Conservation (phyloP, 2,797 vertebrate species). For the Cuculus canorus region DNA sequence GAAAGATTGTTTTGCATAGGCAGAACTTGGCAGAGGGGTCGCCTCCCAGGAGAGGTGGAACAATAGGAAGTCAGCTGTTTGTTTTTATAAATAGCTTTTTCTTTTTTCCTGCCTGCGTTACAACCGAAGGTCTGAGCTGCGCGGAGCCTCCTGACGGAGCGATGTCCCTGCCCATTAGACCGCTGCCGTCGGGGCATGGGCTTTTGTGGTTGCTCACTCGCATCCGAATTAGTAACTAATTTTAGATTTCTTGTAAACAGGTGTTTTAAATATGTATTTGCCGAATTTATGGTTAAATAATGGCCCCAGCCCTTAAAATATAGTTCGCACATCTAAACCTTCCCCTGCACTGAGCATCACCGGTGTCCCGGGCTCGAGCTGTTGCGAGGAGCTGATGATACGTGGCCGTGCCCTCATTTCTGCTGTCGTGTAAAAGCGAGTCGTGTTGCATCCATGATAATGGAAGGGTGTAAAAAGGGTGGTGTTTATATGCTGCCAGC, state of each 20-base stretch:
- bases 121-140: neutral
- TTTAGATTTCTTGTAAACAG: neutral
- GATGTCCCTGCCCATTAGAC: neutral
- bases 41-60: neutral
- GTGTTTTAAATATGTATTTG: neutral
- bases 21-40: neutral
- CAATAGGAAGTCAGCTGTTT: neutral
- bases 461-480: neutral
- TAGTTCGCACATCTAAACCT: neutral
- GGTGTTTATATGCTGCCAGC: neutral
- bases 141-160: neutral
- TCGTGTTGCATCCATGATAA: neutral
- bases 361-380: neutral
- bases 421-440: neutral
- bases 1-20: neutral
- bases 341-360: neutral
- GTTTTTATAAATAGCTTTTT: neutral
- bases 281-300: neutral
- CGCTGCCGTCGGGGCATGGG: too few relatives aligned
- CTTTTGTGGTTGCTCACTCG: too few relatives aligned
- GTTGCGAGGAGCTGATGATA: neutral
- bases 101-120: accelerated
- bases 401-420: neutral
- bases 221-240: neutral
- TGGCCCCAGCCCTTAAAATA: neutral